Percentiles rank a stretch among this genome's conserved stretches.
Conservation (phyloP, 2,888 invertebrate genomes). For the Mimas tiliae region DNA sequence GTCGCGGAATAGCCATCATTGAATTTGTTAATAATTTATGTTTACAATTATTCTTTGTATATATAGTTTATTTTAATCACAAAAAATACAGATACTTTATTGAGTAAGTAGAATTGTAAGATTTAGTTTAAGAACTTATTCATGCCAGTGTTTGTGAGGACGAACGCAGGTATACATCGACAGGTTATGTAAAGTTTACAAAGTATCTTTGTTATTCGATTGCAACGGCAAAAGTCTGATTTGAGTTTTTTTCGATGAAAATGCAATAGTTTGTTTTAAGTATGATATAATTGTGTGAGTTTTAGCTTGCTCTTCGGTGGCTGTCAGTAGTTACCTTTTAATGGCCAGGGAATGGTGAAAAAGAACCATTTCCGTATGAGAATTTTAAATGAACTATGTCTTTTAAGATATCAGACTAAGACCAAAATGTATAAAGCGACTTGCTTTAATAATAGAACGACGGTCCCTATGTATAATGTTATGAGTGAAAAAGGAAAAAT, state of each 20-base stretch:
- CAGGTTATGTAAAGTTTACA: background rate
- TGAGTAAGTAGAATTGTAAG: conserved; percentile 15
- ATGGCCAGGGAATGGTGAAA: background rate
- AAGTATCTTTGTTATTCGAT: conserved; percentile 14
- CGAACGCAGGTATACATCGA: background rate
- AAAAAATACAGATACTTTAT: conserved; percentile 12
- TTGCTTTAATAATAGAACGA: background rate
- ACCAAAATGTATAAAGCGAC: conserved; percentile 5
- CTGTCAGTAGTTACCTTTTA: background rate
- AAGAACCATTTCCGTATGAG: background rate
- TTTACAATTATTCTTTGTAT: conserved; percentile 26
- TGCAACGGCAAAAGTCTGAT: conserved; percentile 17
- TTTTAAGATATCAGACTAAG: background rate
- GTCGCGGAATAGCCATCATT: conserved; percentile 68
- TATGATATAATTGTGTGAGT: background rate
- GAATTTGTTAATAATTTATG: conserved; percentile 5
- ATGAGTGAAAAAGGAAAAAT: too few relatives aligned
- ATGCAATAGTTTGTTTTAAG: conserved; percentile 20
- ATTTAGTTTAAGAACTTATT: conserved; percentile 8
- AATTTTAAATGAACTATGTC: background rate
- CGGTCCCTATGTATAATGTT: too few relatives aligned
- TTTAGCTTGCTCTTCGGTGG: conserved; percentile 7
- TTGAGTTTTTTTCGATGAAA: conserved; percentile 10
- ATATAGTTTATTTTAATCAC: background rate
- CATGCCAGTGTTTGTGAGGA: background rate